Conservation (phyloP, 2,888 invertebrate genomes). For the Ophion costatus region DNA sequence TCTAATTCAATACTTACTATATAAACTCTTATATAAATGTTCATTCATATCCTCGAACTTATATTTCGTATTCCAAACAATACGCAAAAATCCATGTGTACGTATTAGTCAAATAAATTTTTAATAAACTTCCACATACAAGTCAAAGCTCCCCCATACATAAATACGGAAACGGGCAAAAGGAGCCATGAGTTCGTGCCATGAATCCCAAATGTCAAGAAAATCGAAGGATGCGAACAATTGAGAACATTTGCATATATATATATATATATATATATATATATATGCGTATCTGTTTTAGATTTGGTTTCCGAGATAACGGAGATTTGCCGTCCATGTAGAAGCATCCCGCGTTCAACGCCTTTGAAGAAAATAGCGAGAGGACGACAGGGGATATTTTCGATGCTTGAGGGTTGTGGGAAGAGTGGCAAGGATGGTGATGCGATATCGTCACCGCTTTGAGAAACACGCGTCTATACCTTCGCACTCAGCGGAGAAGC, state of each 20-base stretch:
- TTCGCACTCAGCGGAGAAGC: conserved; percentile 42
- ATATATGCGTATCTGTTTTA: background rate
- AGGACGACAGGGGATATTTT: conserved; percentile 32
- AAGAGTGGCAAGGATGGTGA: conserved; percentile 54
- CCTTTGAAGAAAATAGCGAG: conserved; percentile 72
- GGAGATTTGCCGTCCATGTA: conserved; percentile 61
- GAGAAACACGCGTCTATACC: conserved; percentile 66
- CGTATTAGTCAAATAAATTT: background rate
- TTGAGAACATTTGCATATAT: conserved; percentile 60
- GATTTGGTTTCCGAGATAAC: conserved; percentile 28
- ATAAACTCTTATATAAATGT: background rate
- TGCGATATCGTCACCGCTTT: conserved; percentile 74
- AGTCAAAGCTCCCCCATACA: background rate
- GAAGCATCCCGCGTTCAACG: conserved; percentile 68
- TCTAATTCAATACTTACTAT: background rate
- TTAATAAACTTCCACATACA: background rate
- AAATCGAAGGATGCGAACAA: conserved; percentile 69
- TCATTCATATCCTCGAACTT: background rate
- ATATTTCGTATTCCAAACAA: background rate
- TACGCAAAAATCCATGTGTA: background rate
- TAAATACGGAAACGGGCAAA: conserved; percentile 8
- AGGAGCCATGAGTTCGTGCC: conserved; percentile 51
- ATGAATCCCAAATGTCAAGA: conserved; percentile 55
- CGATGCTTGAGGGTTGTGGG: conserved; percentile 33
- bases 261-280: background rate